These are phyloP conservation scores for Oryzias curvinotus DNA, from an alignment of 2,113 vertebrate genomes.

Conservation along the genomic window DNA sequence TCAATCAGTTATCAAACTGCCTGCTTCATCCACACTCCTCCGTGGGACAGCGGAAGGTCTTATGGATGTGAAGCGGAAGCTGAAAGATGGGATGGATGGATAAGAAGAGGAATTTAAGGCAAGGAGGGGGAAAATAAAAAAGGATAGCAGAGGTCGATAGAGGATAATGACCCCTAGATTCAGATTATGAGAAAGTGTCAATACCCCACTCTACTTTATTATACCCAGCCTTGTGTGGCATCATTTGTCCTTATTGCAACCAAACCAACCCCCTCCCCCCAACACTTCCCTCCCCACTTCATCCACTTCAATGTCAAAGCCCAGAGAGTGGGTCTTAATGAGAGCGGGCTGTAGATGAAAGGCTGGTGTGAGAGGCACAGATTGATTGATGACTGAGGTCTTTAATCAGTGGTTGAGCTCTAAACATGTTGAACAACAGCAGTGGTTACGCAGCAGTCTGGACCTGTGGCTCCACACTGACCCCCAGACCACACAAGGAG, in stretches of 20 bases:
- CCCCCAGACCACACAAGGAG: constrained; percentile 42
- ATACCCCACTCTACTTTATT: constrained; percentile 29
- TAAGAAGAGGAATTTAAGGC: constrained; percentile 6
- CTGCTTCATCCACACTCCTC: constrained; percentile 65
- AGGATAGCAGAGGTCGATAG: neutral
- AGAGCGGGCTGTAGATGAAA: constrained; percentile 71
- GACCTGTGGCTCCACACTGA: constrained; percentile 30
- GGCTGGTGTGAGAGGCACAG: constrained; percentile 47
- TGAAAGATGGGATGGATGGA: neutral
- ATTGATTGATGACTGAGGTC: constrained; percentile 72
- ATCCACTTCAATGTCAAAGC: constrained; percentile 65
- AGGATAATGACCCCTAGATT: constrained; percentile 11
- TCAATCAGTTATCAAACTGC: constrained; percentile 61
- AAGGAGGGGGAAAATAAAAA: neutral
- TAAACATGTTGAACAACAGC: constrained; percentile 59
- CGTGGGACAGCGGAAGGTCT: constrained; percentile 36
- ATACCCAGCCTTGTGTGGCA: constrained; percentile 36
- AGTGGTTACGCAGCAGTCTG: constrained; percentile 16
- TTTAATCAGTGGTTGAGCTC: constrained; percentile 70
- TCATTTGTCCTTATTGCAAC: constrained; percentile 48
- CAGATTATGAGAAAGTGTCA: constrained; percentile 13
- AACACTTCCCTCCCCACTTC: constrained; percentile 53
- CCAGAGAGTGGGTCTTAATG: constrained; percentile 62
- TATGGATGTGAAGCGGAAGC: constrained; percentile 34
- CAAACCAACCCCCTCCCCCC: constrained; percentile 46